Conservation (phyloP, 2,888 invertebrate genomes). For the Chesias legatella region DNA sequence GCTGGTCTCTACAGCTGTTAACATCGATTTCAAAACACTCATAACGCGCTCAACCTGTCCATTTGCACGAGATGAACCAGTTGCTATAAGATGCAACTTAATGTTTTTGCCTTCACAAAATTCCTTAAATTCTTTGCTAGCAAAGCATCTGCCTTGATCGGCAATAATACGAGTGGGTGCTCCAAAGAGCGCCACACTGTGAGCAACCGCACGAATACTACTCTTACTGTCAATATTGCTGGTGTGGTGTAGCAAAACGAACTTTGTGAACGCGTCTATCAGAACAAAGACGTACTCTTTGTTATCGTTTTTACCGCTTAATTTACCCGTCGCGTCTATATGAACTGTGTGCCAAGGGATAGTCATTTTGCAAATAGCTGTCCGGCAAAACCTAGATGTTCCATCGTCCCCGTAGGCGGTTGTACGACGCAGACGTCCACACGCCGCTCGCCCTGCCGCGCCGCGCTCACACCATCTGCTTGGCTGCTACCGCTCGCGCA, state of each 20-base stretch:
- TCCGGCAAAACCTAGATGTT: no score
- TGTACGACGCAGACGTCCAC: no score
- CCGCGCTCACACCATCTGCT: no score
- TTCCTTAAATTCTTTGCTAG: conserved; percentile 20
- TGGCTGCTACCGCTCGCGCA: no score
- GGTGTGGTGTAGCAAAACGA: background rate
- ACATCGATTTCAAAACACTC: conserved; percentile 12
- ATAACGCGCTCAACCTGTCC: conserved; percentile 30
- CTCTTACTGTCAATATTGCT: background rate
- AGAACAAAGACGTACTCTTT: conserved; percentile 6
- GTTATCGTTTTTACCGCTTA: conserved; percentile 2
- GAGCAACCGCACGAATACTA: background rate
- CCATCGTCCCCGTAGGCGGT: no score
- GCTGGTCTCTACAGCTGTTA: background rate
- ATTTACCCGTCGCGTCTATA: background rate
- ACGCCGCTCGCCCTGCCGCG: no score
- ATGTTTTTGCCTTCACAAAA: conserved; percentile 23
- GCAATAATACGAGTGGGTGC: conserved; percentile 3
- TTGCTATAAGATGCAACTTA: conserved; percentile 27
- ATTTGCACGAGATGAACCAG: conserved; percentile 27
- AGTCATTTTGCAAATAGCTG: no score
- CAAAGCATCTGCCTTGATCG: conserved; percentile 18
- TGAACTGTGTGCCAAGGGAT: conserved; percentile 30
- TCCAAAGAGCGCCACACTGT: background rate
- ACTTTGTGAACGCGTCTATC: conserved; percentile 5